phyloP scores from a whole-genome alignment of 2,113 vertebrate species.

The Tragulus kanchil region DNA sequence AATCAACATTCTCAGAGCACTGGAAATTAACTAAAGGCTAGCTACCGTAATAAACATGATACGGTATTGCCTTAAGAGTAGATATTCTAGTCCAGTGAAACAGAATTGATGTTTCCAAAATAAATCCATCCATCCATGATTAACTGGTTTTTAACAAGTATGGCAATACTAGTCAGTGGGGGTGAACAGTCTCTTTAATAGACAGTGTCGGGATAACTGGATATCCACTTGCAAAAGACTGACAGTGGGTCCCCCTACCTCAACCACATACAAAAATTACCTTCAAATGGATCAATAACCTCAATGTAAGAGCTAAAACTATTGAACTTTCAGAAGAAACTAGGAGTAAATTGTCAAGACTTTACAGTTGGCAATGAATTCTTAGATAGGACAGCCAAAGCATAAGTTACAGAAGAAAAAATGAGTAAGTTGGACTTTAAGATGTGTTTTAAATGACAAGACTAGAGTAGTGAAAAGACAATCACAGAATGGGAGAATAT shows the following conservation, averaged over 20 bases:
- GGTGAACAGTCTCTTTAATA: neutral
- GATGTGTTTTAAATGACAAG: neutral
- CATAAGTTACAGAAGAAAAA: neutral
- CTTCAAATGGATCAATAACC: neutral
- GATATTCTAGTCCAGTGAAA: neutral
- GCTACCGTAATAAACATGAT: neutral
- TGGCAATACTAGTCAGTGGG: too few species aligned
- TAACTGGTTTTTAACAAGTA: neutral
- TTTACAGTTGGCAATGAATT: neutral
- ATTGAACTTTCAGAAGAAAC: neutral
- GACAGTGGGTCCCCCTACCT: neutral
- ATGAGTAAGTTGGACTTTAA: neutral
- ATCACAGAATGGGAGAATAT: neutral
- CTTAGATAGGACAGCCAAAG: neutral
- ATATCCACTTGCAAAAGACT: neutral
- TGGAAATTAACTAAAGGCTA: neutral
- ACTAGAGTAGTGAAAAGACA: neutral
- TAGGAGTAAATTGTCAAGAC: neutral
- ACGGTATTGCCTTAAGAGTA: neutral
- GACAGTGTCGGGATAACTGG: neutral
- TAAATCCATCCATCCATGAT: neutral
- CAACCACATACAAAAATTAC: neutral
- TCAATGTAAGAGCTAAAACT: neutral
- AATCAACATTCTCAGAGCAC: neutral
- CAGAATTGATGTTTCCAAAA: neutral